phyloP scores from a whole-genome alignment of 1,140 invertebrate genomes.

The Streblospio benedicti region DNA sequence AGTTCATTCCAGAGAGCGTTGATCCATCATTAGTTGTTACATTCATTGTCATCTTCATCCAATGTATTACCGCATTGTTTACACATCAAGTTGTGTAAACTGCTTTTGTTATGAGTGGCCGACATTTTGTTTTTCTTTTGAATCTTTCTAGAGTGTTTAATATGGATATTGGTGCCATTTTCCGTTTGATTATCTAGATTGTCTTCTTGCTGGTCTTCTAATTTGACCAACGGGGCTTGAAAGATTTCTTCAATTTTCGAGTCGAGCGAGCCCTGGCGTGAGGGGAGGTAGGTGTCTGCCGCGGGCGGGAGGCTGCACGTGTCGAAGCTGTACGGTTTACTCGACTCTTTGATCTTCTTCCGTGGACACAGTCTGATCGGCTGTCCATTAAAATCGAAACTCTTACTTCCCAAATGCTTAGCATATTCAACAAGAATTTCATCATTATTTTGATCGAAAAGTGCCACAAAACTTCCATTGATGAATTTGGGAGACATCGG shows the following conservation, averaged over 20 bases:
- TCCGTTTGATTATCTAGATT: too few relatives aligned
- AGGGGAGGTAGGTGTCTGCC: constrained; percentile 15
- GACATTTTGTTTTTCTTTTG: too few relatives aligned
- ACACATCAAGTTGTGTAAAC: too few relatives aligned
- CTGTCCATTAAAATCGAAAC: constrained; percentile 29
- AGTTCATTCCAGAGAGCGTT: too few relatives aligned
- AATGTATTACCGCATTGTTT: too few relatives aligned
- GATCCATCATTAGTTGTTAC: too few relatives aligned
- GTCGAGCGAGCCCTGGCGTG: constrained; percentile 39
- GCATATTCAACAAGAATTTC: constrained; percentile 64
- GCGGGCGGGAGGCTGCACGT: constrained; percentile 19
- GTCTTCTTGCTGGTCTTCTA: too few relatives aligned
- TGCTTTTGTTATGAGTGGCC: too few relatives aligned
- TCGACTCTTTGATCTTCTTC: constrained; percentile 29
- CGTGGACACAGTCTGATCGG: constrained; percentile 37
- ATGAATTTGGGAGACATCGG: constrained; percentile 96
- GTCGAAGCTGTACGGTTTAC: constrained; percentile 41
- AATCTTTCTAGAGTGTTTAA: too few relatives aligned
- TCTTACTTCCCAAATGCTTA: constrained; percentile 53
- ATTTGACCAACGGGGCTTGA: constrained; percentile 21
- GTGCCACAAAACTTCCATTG: constrained; percentile 89
- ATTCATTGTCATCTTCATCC: too few relatives aligned
- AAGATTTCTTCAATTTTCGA: constrained; percentile 46
- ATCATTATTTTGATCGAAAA: constrained; percentile 77
- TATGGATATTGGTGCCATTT: too few relatives aligned